Evolutionary conservation across 2,888 invertebrate genomes (phyloP).

Genomic region (Erannis defoliaria): DNA sequence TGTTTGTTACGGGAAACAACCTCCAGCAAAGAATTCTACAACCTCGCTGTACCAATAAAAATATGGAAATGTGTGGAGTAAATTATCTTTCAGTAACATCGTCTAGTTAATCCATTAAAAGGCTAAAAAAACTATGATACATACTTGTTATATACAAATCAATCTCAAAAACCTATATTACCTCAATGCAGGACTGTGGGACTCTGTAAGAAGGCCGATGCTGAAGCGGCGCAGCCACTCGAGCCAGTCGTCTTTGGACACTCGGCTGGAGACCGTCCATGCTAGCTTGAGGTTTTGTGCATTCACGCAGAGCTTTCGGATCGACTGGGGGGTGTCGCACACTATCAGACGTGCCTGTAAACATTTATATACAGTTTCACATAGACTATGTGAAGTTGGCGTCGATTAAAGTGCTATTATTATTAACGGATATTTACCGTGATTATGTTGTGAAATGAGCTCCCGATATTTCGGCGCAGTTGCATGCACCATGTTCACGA

Average conservation of each 20-base stretch:
- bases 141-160: background rate
- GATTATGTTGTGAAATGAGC: too few relatives aligned
- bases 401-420: too few relatives aligned
- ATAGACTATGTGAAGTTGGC: too few relatives aligned
- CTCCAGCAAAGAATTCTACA: too few relatives aligned
- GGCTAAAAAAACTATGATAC: background rate
- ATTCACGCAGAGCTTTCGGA: slow-evolving; percentile 93
- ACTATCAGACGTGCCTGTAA: slow-evolving; percentile 72
- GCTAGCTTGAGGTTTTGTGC: slow-evolving; percentile 94
- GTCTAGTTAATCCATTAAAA: too few relatives aligned
- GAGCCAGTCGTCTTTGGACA: slow-evolving; percentile 99
- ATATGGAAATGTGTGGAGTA: too few relatives aligned
- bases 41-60: too few relatives aligned
- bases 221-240: slow-evolving; percentile 98
- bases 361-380: slow-evolving; percentile 26
- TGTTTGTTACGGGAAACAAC: too few relatives aligned
- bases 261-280: slow-evolving; percentile 96
- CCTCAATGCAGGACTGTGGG: slow-evolving; percentile 96
- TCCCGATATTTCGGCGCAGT: too few relatives aligned
- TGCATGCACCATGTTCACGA: too few relatives aligned
- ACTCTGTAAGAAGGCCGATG: slow-evolving; percentile 97
- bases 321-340: slow-evolving; percentile 90
- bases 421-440: too few relatives aligned
- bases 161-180: slow-evolving; percentile 42
- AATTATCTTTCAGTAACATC: too few relatives aligned